Percentiles rank a stretch among this genome's conserved stretches.
phyloP scores from a whole-genome alignment of 2,113 vertebrate species.

The Tetrao urogallus region DNA sequence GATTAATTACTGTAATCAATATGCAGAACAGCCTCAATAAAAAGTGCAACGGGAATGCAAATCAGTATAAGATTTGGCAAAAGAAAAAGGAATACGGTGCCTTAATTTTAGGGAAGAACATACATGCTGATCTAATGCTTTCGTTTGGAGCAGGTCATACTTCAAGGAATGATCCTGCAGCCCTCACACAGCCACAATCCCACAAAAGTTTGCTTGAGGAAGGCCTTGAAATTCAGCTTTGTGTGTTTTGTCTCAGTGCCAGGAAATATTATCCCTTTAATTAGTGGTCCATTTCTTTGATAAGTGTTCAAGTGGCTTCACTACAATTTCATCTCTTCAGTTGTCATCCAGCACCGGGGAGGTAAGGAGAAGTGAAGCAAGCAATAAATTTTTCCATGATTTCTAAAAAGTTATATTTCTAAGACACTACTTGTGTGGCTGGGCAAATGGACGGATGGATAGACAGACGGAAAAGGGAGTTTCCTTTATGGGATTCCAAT shows the following conservation, averaged over 20 bases:
- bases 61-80: not conserved
- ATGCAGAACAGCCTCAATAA: not conserved
- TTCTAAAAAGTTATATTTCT: constrained; percentile 55
- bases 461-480: constrained; percentile 75
- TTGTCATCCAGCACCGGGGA: constrained; percentile 52
- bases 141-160: not conserved
- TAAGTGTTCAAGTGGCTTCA: constrained; percentile 45
- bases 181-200: constrained; percentile 33
- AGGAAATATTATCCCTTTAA: constrained; percentile 54
- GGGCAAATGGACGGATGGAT: constrained; percentile 56
- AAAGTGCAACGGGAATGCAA: not conserved
- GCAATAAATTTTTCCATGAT: constrained; percentile 48
- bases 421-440: constrained; percentile 57
- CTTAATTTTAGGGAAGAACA: not conserved
- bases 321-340: constrained; percentile 46
- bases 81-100: not conserved
- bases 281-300: constrained; percentile 50
- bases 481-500: constrained; percentile 76
- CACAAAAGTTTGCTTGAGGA: constrained; percentile 25
- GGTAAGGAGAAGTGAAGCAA: constrained; percentile 31
- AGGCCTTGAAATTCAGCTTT: not conserved
- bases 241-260: constrained; percentile 33
- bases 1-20: not conserved
- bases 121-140: not conserved
- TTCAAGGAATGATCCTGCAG: not conserved